Evolutionary conservation across 1,140 invertebrate genomes (phyloP), one percentile per base, ranked within the genome.

Genomic region (Procambarus clarkii): DNA sequence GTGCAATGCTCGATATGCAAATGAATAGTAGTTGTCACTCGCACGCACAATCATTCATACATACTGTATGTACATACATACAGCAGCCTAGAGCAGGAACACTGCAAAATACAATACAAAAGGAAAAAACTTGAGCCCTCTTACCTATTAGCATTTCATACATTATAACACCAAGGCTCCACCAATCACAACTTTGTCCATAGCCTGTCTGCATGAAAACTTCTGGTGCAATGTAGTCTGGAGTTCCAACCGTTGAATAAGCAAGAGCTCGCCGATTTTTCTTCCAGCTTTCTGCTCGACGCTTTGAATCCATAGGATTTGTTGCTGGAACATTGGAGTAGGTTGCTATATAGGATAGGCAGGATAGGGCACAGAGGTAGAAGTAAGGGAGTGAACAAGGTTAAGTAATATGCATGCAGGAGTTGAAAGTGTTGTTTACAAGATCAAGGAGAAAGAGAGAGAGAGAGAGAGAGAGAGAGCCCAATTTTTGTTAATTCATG

Each of bases 101-200:
- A 34, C 34, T 34, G 34, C 34, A 34, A 34, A 34, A 34, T 34
- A 34, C 34, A 34, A 34, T 34, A 34, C 34, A 34, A 34, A 34
- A 34, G 34, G 34, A 34, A 34, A 34, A 64, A 64, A 34, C 24
- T 1, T n/a, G 11, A 24, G 24, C 24, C 24, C 21, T 92, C 95
- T 94, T 94, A 97, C 97, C 99, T 95, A 99, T 99, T 86, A 99
- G 96, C 99, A 99, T 99, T 96, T 99, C 99, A 95, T 99, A 99
- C 99, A 99, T 99, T 93, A 99, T 99, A 78, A 99, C 99, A 77
- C 99, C 99, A 77, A 99, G 95, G 84, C 98, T 99, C 99, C 99
- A 99, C 98, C 98, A 99, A 95, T 99, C 99, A 94, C 99, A 99
- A 82, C 98, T 97, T 64, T 98, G 97, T 2, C 97, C 98, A 94